These are phyloP conservation scores for Eupithecia subumbrata DNA, from an alignment of 2,888 invertebrate species.

Conservation along the genomic window DNA sequence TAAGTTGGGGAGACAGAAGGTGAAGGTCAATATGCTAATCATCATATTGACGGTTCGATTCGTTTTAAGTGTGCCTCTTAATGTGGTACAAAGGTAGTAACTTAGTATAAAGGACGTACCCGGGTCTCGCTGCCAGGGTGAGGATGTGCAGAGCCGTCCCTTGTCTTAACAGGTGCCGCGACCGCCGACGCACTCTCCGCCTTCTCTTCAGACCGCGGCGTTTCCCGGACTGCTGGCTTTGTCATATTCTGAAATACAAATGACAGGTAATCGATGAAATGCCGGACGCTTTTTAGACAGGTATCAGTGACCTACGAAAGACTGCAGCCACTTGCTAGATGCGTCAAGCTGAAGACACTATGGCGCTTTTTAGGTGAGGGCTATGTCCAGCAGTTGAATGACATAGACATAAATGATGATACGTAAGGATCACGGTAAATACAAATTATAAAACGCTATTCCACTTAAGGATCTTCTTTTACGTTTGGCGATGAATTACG, in stretches of 20 bases:
- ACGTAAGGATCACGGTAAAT: neutral
- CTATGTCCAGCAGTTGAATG: neutral
- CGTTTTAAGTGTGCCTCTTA: neutral
- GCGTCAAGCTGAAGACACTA: neutral
- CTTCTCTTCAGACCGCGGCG: slow-evolving; percentile 41
- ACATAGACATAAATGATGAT: neutral
- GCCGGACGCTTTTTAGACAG: neutral
- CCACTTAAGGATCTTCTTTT: neutral
- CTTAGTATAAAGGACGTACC: slow-evolving; percentile 54
- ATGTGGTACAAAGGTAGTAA: no score
- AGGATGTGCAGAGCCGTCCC: slow-evolving; percentile 89
- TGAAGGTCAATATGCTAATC: no score
- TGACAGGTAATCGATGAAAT: neutral
- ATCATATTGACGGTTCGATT: neutral
- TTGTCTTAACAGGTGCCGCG: slow-evolving; percentile 68
- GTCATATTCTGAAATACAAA: slow-evolving; percentile 65
- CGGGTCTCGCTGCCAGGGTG: slow-evolving; percentile 85
- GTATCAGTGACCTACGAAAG: neutral
- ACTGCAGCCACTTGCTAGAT: neutral
- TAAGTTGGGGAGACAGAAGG: no score
- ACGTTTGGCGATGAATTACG: neutral
- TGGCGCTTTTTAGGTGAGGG: no score
- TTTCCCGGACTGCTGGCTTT: slow-evolving; percentile 59
- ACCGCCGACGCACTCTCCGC: slow-evolving; percentile 50
- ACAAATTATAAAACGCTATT: neutral